A percentile compares a stretch with the other conserved stretches of the same genome.
These are phyloP conservation scores for Trypoxylon attenuatum DNA, from an alignment of 2,888 invertebrate genomes.

Conservation along the genomic window DNA sequence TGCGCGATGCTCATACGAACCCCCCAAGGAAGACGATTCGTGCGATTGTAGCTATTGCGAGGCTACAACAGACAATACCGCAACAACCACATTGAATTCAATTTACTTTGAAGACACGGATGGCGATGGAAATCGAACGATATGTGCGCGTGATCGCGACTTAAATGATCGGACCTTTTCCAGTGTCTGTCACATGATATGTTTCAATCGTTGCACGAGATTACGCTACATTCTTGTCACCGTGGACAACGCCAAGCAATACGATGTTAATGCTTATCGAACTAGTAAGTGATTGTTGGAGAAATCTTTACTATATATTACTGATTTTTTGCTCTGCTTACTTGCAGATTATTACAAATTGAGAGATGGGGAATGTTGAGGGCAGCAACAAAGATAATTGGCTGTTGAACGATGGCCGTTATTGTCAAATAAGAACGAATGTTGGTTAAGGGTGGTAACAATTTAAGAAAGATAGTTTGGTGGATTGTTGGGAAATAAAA, in stretches of 20 bases:
- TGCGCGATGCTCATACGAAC: background rate
- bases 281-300: conserved; percentile 58
- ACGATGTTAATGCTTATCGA: conserved; percentile 48
- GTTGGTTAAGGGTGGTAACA: too few species aligned
- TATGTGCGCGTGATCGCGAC: conserved; percentile 68
- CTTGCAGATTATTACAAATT: conserved; percentile 67
- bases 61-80: conserved; percentile 44
- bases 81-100: conserved; percentile 13
- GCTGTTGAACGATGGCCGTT: too few species aligned
- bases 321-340: conserved; percentile 10
- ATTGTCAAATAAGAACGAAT: too few species aligned
- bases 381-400: too few species aligned
- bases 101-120: conserved; percentile 57
- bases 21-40: background rate
- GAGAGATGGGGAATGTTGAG: conserved; percentile 61
- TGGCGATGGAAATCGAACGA: conserved; percentile 59
- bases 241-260: conserved; percentile 36
- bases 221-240: conserved; percentile 46
- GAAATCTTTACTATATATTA: background rate
- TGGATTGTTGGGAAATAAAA: too few species aligned
- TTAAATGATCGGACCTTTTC: conserved; percentile 63
- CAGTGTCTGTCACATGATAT: conserved; percentile 69
- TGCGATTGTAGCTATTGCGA: conserved; percentile 63
- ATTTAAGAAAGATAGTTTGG: too few species aligned
- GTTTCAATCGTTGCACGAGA: conserved; percentile 65